Evolutionary conservation across 2,113 vertebrate species (phyloP), one percentile per base, ranked within the genome.

Genomic region (Gadus macrocephalus): DNA sequence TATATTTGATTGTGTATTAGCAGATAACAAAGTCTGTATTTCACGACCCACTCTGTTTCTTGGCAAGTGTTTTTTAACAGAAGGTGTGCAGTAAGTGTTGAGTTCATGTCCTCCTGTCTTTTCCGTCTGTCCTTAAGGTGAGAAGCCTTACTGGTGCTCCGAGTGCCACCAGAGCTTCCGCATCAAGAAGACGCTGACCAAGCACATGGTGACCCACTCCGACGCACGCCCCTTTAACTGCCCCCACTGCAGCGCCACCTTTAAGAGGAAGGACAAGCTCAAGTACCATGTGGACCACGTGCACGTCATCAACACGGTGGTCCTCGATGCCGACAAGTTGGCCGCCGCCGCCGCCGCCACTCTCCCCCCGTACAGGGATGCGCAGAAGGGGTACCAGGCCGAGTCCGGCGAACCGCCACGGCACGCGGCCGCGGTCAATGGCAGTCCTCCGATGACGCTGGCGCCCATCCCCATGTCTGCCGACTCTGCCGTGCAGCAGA

Each of bases 151-250:
- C 89, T 93, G 92, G 77, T 99, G 97, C 87, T 93, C 94, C 5
- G 95, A 97, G 81, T 99, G 97, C 83, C 95, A 93, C 75, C 97
- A 98, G 76, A 94, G 94, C 11, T 99, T 99, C 75, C 92, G 97
- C 76, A 99, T 99, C 85, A 98, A 99, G 93, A 99, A 99, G 89
- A 99, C 97, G 0, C 80, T 99, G 88, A 98, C 95, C 0, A 98
- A 99, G 84, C 97, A 99, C 90, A 94, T 99, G 93, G 97, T 99
- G 80, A 99, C 96, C 81, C 97, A 99, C 85, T 99, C 96, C 15
- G 97, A 98, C 56, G 94, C 94, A 19, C 94, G 97, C 4, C 97
- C 97, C 62, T 99, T 98, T 73, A 97, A 94, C 90, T 99, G 97
- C 79, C 93, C 94, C 2, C 94, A 96, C 81, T 99, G 97, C 85